A percentile compares a stretch with the other conserved stretches of the same genome.
phyloP scores from a whole-genome alignment of 1,140 invertebrate genomes.

The Hydropsyche tenuis region DNA sequence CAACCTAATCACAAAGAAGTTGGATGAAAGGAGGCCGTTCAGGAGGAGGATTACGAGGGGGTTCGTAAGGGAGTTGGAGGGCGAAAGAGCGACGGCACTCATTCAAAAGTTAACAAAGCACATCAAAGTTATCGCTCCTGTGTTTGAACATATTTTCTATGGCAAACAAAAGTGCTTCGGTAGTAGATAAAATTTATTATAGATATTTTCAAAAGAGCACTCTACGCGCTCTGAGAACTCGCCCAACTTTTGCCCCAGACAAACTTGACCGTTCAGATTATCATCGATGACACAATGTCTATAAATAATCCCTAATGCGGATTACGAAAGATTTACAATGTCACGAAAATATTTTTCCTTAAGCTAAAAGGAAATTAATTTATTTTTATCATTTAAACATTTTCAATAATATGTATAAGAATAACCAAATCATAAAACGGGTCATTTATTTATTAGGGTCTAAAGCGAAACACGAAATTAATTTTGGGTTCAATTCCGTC shows the following conservation, averaged over 20 bases:
- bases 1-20: neutral
- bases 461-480: no score
- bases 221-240: neutral
- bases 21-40: no score
- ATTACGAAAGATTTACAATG: no score
- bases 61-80: no score
- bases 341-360: no score
- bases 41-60: no score
- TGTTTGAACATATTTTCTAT: slow-evolving; percentile 23
- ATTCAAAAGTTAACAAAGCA: slow-evolving; percentile 21
- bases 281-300: slow-evolving; percentile 1
- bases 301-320: neutral
- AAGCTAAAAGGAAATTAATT: no score
- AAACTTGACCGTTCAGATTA: slow-evolving; percentile 1
- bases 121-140: slow-evolving; percentile 24
- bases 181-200: slow-evolving; percentile 11
- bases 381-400: no score
- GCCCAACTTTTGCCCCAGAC: neutral
- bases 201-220: neutral
- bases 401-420: no score
- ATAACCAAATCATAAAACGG: no score
- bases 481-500: no score
- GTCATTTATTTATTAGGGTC: no score
- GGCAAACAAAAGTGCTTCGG: slow-evolving; percentile 18
- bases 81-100: neutral